Evolutionary conservation across 2,888 invertebrate genomes (phyloP).

Genomic region (Gymnocheta viridis): DNA sequence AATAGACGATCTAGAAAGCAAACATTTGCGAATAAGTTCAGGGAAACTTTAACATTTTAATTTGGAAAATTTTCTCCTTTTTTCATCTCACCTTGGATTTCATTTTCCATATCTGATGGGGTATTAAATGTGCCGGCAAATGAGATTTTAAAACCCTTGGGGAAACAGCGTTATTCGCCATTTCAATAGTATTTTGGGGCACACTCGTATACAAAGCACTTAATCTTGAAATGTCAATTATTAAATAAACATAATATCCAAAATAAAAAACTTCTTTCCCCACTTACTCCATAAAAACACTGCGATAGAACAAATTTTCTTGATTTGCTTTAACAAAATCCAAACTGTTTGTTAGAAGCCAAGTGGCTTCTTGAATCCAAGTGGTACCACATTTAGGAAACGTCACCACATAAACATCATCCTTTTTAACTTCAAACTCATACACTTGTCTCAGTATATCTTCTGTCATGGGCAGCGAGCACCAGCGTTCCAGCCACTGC

Average conservation of each 20-base stretch:
- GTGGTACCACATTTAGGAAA: conserved; percentile 74
- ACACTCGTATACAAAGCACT: not conserved
- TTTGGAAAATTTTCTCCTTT: too few species aligned
- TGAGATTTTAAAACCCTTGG: conserved; percentile 73
- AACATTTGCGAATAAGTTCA: too few species aligned
- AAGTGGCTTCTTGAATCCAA: conserved; percentile 75
- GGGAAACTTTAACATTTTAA: too few species aligned
- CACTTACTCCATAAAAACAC: conserved; percentile 71
- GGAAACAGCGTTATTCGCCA: conserved; percentile 47
- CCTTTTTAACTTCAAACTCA: conserved; percentile 70
- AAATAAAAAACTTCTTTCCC: not conserved
- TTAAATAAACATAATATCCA: not conserved
- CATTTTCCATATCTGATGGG: conserved; percentile 72
- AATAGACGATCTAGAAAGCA: conserved; percentile 86
- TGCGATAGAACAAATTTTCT: conserved; percentile 49
- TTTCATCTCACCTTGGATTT: conserved; percentile 72
- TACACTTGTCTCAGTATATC: conserved; percentile 36
- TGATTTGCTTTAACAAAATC: conserved; percentile 70
- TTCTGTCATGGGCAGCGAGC: conserved; percentile 48
- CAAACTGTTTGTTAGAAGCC: conserved; percentile 73
- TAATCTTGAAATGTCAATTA: not conserved
- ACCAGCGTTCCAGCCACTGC: conserved; percentile 68
- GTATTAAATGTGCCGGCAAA: conserved; percentile 73
- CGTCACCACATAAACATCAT: conserved; percentile 73
- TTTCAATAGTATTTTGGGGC: conserved; percentile 6